Conservation (phyloP, 2,888 invertebrate genomes). For the Apotomis betuletana region DNA sequence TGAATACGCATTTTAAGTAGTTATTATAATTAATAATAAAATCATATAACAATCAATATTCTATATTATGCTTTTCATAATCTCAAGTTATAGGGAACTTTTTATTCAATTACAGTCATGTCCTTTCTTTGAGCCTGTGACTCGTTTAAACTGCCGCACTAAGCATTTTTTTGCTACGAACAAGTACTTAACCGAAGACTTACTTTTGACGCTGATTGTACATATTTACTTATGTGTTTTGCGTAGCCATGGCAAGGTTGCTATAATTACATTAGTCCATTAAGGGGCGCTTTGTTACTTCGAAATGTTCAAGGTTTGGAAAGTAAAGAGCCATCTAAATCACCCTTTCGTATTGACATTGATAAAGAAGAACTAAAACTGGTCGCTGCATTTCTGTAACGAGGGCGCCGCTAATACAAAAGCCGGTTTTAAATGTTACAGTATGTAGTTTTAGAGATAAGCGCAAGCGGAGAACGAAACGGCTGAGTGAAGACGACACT, state of each 20-base stretch:
- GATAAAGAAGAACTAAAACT: conserved; percentile 56
- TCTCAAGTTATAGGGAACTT: background rate
- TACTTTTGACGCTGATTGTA: no score
- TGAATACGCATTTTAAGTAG: conserved; percentile 43
- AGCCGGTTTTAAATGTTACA: conserved; percentile 68
- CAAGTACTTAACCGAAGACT: no score
- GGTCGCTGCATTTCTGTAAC: conserved; percentile 53
- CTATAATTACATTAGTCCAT: conserved; percentile 17
- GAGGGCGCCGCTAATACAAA: conserved; percentile 59
- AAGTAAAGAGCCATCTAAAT: conserved; percentile 41
- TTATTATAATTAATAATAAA: conserved; percentile 22
- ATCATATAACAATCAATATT: background rate
- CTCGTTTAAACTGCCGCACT: no score
- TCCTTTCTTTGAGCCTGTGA: no score
- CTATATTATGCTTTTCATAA: background rate
- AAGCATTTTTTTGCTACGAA: no score
- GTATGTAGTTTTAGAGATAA: conserved; percentile 56
- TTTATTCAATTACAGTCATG: no score
- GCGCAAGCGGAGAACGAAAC: conserved; percentile 48
- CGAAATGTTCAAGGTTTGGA: conserved; percentile 19
- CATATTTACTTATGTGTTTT: no score
- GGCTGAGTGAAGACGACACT: conserved; percentile 46
- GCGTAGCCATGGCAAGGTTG: background rate
- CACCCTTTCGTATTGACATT: conserved; percentile 48
- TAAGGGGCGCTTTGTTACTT: conserved; percentile 9